A percentile compares a stretch with the other conserved stretches of the same genome.
Conservation (phyloP, 1,140 invertebrate species). For the Phymorhynchus buccinoides region DNA sequence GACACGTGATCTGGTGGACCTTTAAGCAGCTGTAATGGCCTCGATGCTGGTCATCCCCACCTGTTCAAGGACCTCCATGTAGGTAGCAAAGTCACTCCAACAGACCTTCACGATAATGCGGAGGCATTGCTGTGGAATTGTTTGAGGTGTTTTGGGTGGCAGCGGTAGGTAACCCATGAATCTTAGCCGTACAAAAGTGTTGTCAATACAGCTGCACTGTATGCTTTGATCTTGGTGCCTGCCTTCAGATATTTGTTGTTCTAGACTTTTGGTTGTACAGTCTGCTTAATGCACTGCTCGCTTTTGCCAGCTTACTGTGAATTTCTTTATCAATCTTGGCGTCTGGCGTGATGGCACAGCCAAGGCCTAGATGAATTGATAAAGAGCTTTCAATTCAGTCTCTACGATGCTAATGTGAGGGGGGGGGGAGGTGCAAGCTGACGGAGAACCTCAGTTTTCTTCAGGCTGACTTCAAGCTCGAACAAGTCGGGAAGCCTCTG, state of each 20-base stretch:
- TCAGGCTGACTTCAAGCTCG: background rate
- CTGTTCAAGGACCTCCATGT: background rate
- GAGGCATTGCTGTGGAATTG: too few relatives aligned
- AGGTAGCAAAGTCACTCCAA: background rate
- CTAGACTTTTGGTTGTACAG: background rate
- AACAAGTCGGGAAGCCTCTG: background rate
- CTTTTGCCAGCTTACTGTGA: conserved; percentile 25
- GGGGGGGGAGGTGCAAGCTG: conserved; percentile 28
- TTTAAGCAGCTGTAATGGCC: too few relatives aligned
- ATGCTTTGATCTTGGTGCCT: conserved; percentile 31
- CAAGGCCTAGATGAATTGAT: conserved; percentile 34
- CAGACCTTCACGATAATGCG: too few relatives aligned
- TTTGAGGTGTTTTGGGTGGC: conserved; percentile 13
- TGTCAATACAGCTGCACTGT: conserved; percentile 34
- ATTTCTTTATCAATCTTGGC: conserved; percentile 28
- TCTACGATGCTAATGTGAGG: conserved; percentile 18
- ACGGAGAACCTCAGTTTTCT: conserved; percentile 16
- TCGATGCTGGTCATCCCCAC: conserved; percentile 22
- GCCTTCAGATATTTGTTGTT: conserved; percentile 38
- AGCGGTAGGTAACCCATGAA: conserved; percentile 34
- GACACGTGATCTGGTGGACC: too few relatives aligned
- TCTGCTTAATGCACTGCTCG: conserved; percentile 17
- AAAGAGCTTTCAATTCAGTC: conserved; percentile 16
- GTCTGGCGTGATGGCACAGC: conserved; percentile 22
- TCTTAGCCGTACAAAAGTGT: conserved; percentile 34